Base-by-base conservation (phyloP, 2,797 vertebrate species). In the Mastacembelus armatus region DNA sequence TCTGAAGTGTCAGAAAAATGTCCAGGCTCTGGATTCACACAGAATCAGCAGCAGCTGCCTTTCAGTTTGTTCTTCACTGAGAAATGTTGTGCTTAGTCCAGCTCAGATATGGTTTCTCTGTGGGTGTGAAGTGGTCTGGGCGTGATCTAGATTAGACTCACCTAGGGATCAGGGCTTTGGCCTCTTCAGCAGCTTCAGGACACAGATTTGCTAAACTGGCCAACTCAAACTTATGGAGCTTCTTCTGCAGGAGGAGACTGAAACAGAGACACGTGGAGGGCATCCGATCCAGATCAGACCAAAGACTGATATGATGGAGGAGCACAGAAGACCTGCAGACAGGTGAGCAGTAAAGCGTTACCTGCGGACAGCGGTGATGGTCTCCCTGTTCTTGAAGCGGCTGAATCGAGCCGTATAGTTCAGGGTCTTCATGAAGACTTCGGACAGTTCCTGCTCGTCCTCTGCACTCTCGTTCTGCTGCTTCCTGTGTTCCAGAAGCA, bases 401-500 rank as follows among this genome's bases (percentile, higher is more conserved):
- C 97, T 99, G 91, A 99, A 98, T 0, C 96, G 94, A 0, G 95
- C 95, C 0, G 96, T 99, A 85, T 99, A 98, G 91, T 97, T 99
- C 10, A 99, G 68, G 0, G 96, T 98, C 83, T 99, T 98, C 96
- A 98, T 98, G 92, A 98, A 99, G 32, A 99, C 96, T 48, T 98
- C 96, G 0, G 96, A 97, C 9, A 99, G 94, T 48, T 99, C 97
- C 91, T 98, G 98, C 51, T 99, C 98, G 3, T 98, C 98, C 86
- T 99, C 98, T 0, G 96, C 96, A 6, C 97, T 98, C 88, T 99
- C 98, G 16, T 99, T 94, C 94, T 99, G 97, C 64, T 99, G 97
- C 77, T 98, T 99, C 3, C 96, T 89, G 66, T 99, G 97, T 61
- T 98, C 97, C 32, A 98, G 92, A 71, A 98, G 83, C 97, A 98